Conservation (phyloP, 1,140 invertebrate genomes). For the Drosophila albomicans region DNA sequence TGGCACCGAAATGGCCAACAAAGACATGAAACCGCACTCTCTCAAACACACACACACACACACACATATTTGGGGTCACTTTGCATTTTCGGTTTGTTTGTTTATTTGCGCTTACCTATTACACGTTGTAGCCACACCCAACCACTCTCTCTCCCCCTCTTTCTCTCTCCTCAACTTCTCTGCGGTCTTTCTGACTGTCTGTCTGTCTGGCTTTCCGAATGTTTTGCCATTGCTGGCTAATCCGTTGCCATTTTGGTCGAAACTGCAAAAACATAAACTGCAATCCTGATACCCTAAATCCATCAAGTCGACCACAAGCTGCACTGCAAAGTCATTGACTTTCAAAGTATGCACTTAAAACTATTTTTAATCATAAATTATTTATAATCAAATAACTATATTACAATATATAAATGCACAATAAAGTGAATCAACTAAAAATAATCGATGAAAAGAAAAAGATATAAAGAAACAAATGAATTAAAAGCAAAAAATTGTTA, state of each 20-base stretch:
- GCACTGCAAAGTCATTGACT: slow-evolving; percentile 2
- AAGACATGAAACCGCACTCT: slow-evolving; percentile 27
- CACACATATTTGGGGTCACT: slow-evolving; percentile 56
- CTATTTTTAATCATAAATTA: no score
- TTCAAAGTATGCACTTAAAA: background rate
- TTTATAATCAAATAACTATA: no score
- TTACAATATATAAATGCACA: no score
- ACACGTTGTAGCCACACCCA: slow-evolving; percentile 34
- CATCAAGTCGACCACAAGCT: slow-evolving; percentile 11
- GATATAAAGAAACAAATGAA: no score
- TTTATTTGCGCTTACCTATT: slow-evolving; percentile 69
- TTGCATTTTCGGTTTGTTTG: slow-evolving; percentile 58
- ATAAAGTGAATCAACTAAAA: no score
- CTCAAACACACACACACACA: slow-evolving; percentile 26
- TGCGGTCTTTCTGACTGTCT: slow-evolving; percentile 11
- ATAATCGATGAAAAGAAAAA: no score
- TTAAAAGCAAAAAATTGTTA: no score
- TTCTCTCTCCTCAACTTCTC: slow-evolving; percentile 1
- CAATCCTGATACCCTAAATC: background rate
- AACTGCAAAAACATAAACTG: slow-evolving; percentile 51
- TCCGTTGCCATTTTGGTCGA: slow-evolving; percentile 59
- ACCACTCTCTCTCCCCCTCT: background rate
- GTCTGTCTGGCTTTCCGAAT: slow-evolving; percentile 17
- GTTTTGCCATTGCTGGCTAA: slow-evolving; percentile 61
- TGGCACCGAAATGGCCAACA: slow-evolving; percentile 17